A percentile compares a stretch with the other conserved stretches of the same genome.
These are phyloP conservation scores for Pagetopsis macropterus DNA, from an alignment of 2,797 vertebrate species.

Conservation along the genomic window DNA sequence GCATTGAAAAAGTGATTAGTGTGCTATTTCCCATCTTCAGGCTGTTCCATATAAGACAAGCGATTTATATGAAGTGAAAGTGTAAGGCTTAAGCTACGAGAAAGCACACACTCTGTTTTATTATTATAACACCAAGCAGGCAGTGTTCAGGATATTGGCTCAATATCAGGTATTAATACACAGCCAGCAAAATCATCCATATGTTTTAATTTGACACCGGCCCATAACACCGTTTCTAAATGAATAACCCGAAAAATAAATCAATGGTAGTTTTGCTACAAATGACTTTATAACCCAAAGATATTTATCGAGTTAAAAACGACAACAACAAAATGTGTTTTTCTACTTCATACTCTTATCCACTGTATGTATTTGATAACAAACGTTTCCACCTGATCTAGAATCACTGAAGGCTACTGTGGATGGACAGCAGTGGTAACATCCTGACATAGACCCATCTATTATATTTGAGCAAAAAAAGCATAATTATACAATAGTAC, in stretches of 20 bases:
- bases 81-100: constrained; percentile 11
- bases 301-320: neutral
- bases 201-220: neutral
- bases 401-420: no score
- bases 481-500: no score
- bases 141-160: neutral
- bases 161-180: neutral
- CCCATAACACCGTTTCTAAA: neutral
- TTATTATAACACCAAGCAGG: constrained; percentile 12
- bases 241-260: neutral
- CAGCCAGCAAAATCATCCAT: constrained; percentile 2
- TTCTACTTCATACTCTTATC: neutral
- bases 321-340: neutral
- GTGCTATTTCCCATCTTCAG: constrained; percentile 23
- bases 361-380: no score
- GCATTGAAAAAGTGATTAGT: constrained; percentile 46
- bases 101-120: neutral
- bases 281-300: neutral
- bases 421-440: no score
- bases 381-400: no score
- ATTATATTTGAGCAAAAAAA: no score
- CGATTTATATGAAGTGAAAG: constrained; percentile 29
- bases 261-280: neutral
- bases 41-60: constrained; percentile 20
- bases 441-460: no score